A percentile compares a stretch with the other conserved stretches of the same genome.
phyloP scores from a whole-genome alignment of 1,140 invertebrate species.

The Maniola jurtina region DNA sequence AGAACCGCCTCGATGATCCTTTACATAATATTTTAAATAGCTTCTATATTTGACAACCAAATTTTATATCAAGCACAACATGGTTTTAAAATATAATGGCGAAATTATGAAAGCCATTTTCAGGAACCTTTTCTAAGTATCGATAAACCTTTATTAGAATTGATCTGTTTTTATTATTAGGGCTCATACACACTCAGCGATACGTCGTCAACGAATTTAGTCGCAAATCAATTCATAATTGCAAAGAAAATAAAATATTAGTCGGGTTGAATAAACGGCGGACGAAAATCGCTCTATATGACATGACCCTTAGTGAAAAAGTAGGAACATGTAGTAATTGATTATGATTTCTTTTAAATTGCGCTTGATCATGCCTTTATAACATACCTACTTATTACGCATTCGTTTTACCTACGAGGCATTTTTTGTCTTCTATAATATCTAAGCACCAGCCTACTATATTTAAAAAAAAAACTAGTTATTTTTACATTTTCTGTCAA shows the following conservation, averaged over 20 bases:
- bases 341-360: background rate
- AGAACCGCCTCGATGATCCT: conserved; percentile 12
- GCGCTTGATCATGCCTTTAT: background rate
- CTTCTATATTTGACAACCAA: conserved; percentile 1
- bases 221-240: no score
- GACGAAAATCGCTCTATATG: background rate
- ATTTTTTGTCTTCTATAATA: no score
- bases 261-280: background rate
- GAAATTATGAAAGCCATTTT: background rate
- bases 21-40: background rate
- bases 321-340: background rate
- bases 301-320: background rate
- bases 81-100: background rate
- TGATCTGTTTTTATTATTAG: background rate
- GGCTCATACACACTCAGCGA: background rate
- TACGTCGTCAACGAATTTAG: background rate
- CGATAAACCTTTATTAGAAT: no score
- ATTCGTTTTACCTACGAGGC: background rate
- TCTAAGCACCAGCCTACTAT: background rate
- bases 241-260: no score
- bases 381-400: background rate
- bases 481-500: no score
- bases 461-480: no score
- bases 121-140: background rate
- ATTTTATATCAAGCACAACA: background rate